Conservation (phyloP, 2,113 vertebrate genomes). For the Microtus pennsylvanicus region DNA sequence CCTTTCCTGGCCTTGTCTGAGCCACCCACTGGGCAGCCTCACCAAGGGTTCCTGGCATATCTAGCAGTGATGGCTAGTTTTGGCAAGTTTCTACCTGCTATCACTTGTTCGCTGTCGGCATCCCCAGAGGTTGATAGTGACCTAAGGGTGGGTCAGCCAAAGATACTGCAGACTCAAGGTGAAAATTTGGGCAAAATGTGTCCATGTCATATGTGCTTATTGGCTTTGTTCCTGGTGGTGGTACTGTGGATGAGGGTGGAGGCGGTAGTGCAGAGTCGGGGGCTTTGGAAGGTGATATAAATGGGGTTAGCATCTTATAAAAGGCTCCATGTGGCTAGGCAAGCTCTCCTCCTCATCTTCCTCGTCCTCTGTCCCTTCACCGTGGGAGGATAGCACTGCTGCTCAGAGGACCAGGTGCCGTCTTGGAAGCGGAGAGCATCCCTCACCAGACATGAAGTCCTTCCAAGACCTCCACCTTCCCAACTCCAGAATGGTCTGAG, state of each 20-base stretch:
- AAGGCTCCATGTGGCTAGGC: neutral
- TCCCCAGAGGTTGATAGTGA: neutral
- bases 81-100: too few relatives aligned
- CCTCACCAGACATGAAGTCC: too few relatives aligned
- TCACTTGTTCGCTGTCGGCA: neutral
- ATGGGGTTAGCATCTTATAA: too few relatives aligned
- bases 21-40: fast-evolving
- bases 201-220: fast-evolving
- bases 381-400: fast-evolving
- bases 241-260: too few relatives aligned
- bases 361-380: neutral
- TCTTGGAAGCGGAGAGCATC: neutral
- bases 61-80: fast-evolving
- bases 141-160: too few relatives aligned
- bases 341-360: too few relatives aligned
- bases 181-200: fast-evolving
- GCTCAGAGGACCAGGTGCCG: neutral
- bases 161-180: fast-evolving
- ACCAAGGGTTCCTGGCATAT: fast-evolving
- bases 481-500: neutral
- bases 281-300: neutral
- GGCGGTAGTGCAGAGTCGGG: too few relatives aligned
- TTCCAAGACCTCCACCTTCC: too few relatives aligned
- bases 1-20: fast-evolving
- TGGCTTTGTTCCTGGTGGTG: fast-evolving